Base-by-base conservation (phyloP, 2,797 vertebrate genomes). In the Eidolon dupreanum region DNA sequence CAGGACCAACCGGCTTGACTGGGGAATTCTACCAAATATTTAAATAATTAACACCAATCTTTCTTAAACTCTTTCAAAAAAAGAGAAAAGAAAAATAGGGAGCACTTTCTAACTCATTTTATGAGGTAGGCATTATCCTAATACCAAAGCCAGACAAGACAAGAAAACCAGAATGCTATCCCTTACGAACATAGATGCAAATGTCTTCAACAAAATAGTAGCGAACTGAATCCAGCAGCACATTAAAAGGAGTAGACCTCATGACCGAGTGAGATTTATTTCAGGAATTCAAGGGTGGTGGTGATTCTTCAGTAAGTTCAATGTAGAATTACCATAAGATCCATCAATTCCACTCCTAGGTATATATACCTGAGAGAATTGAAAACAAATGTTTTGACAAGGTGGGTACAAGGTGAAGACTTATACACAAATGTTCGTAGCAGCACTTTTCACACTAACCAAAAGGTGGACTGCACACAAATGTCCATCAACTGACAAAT, bases 301-400 rank as follows among this genome's bases (percentile, higher is more conserved):
- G 12, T 66, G 26, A 24, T 87, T 85, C 63, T 79, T 86, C 36
- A 59, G 43, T 51, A 86, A 92, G n/a, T 55, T 92, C 77, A 28
- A 63, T 28, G 6, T 46, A 66, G 20, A 88, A 79, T 85, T 66
- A 71, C 4, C 49, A 36, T 79, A 75, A 57, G 2, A 79, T 10
- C 41, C 16, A 90, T 59, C 28, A 73, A n/a, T 41, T 78, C 49
- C 5, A 53, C 49, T 77, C 38, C 7, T 74, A 89, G 41, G 49
- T 36, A 78, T 68, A 78, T 68, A 83, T 53, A 78, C 15, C 6
- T 63, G 88, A 87, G 20, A 93, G 12, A 93, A 82, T n/a, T 90
- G 41, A 94, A 92, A 94, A 49, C 31, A 88, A 33, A 70, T 20
- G 31, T 75, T 90, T 88, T 91, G 38, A 24, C 55, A 73, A 93